These are phyloP conservation scores for Leptodactylus fuscus DNA, from an alignment of 2,113 vertebrate species.

Conservation along the genomic window DNA sequence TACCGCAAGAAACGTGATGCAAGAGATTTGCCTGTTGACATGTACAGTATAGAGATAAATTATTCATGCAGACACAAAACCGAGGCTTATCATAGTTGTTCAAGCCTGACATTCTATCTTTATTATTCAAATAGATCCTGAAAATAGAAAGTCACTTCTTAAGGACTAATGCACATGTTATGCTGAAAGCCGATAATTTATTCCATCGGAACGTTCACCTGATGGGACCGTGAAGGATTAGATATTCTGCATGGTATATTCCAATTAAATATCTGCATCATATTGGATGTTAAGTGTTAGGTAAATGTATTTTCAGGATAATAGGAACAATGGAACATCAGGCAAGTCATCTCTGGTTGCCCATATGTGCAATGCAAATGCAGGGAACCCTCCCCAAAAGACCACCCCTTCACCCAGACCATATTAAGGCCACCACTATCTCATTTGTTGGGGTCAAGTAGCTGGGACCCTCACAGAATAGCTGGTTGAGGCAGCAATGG, in stretches of 20 bases:
- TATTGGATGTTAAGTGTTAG: not conserved
- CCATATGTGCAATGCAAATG: too few species aligned
- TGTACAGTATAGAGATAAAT: constrained; percentile 17
- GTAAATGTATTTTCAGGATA: not conserved
- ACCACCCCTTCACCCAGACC: too few species aligned
- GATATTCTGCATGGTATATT: not conserved
- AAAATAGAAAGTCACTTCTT: constrained; percentile 4
- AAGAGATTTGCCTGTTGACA: constrained; percentile 33
- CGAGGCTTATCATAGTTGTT: not conserved
- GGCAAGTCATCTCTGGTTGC: too few species aligned
- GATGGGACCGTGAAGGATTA: not conserved
- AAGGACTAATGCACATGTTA: not conserved
- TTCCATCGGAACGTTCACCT: not conserved
- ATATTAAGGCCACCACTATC: too few species aligned
- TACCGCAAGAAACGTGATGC: constrained; percentile 18
- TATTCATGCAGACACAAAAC: not conserved
- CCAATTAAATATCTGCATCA: not conserved
- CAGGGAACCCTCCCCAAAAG: too few species aligned
- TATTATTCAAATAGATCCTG: constrained; percentile 19
- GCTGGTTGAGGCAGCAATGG: too few species aligned
- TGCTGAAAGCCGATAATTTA: not conserved
- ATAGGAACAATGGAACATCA: not conserved
- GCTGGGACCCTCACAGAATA: too few species aligned
- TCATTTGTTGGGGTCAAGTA: too few species aligned
- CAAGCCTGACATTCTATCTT: not conserved